Base-by-base conservation (phyloP, 2,797 vertebrate species). In the Paratrypauchen microcephalus region DNA sequence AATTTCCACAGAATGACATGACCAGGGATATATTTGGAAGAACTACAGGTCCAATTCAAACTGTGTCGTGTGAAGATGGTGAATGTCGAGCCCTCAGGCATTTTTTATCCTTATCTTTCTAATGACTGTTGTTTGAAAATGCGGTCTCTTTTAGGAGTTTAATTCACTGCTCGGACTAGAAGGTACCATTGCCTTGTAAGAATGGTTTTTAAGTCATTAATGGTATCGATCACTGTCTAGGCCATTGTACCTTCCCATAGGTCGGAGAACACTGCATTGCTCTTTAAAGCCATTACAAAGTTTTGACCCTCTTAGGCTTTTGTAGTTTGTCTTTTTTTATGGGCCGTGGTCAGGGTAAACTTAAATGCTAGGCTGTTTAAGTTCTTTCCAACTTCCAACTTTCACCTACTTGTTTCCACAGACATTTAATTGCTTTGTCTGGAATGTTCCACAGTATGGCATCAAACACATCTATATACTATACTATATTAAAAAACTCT, bases 1-100 rank as follows among this genome's bases (percentile, higher is more conserved):
- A 55, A 55, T 54, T 56, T 66, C 16, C 65, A 39, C 18, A 3
- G 47, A 47, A 65, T 50, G 63, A 52, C 63, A 50, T 52, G 63
- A 50, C 16, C 30, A 18, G 63, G 47, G 63, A 50, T 65, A 52
- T 65, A 50, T 30, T 52, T 50, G 47, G 47, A 52, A 30, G 26
- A 52, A 50, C 21, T 19, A 48, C 2, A 28, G 62, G 62, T 45
- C 45, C 45, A 28, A 65, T 65, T 65, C 63, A 50, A 21, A 13
- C 41, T 6, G 39, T 41, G 60, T 41, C 60, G 21, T 2, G 36
- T 63, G 21, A n/a, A 61, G 32, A 41, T 61, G 21, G 61, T 63
- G 39, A 45, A 63, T 47, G 36, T 26, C 39, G 36, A 63, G 21
- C 47, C 21, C 36, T 2, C 23, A 26, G 21, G 36, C 39, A 24